Evolutionary conservation across 2,113 vertebrate genomes (phyloP).

Genomic region (Phycodurus eques): DNA sequence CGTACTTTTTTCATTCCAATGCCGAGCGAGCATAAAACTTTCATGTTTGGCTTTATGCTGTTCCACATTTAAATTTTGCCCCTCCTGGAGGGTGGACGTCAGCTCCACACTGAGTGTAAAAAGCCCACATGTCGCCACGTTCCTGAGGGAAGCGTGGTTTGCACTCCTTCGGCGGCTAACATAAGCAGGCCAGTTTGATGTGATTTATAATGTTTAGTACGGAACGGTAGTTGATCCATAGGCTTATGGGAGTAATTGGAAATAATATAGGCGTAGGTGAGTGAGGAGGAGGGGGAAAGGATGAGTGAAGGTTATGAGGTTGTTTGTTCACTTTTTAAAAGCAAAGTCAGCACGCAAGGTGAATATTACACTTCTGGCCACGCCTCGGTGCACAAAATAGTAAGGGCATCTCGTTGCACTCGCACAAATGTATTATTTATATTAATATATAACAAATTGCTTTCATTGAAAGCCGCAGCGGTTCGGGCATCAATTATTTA

Average conservation of each 20-base stretch:
- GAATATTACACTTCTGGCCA: background rate
- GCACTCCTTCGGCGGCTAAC: slow-evolving; percentile 20
- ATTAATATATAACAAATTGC: background rate
- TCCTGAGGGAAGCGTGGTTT: slow-evolving; percentile 6
- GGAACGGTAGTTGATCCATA: slow-evolving; percentile 39
- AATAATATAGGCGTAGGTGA: slow-evolving; percentile 12
- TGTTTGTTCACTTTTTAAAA: slow-evolving; percentile 18
- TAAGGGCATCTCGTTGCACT: background rate
- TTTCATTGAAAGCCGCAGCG: slow-evolving; percentile 3
- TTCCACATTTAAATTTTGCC: slow-evolving; percentile 18
- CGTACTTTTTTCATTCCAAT: background rate
- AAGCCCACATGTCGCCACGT: slow-evolving; percentile 14
- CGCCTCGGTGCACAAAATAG: background rate
- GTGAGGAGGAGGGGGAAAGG: slow-evolving; percentile 11
- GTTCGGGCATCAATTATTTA: slow-evolving; percentile 20
- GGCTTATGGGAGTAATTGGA: slow-evolving; percentile 34
- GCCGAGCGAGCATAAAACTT: slow-evolving; percentile 30
- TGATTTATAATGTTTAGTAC: slow-evolving; percentile 60
- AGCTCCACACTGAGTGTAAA: slow-evolving; percentile 6
- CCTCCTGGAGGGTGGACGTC: background rate
- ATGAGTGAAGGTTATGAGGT: slow-evolving; percentile 23
- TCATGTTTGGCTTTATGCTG: slow-evolving; percentile 19
- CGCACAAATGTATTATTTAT: background rate
- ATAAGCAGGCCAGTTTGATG: slow-evolving; percentile 40
- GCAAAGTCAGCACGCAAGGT: slow-evolving; percentile 3